Evolutionary conservation across 1,140 invertebrate species (phyloP).

Genomic region (Stegodyphus mimosarum): DNA sequence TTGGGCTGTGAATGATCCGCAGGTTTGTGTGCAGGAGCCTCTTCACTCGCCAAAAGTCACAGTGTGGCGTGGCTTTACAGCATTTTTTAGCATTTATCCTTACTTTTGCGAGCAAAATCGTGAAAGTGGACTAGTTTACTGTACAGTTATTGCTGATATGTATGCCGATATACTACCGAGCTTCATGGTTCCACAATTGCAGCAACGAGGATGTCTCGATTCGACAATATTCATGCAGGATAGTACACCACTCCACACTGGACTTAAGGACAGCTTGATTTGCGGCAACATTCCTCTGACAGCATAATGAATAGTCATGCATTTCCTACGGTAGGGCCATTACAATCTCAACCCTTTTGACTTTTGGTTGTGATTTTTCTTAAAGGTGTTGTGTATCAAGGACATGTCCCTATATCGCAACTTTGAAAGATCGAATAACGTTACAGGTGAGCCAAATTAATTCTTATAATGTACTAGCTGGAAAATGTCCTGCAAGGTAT

Average conservation of each 20-base stretch:
- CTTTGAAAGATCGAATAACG: too few species aligned
- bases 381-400: too few species aligned
- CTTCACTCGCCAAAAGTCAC: constrained; percentile 7
- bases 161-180: constrained; percentile 1
- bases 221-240: too few species aligned
- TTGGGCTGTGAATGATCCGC: constrained; percentile 25
- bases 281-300: too few species aligned
- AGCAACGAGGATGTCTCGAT: too few species aligned
- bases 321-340: too few species aligned
- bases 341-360: not conserved
- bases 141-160: not conserved
- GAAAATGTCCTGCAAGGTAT: not conserved
- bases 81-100: constrained; percentile 19
- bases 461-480: not conserved
- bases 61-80: constrained; percentile 4
- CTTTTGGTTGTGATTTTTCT: not conserved
- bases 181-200: not conserved
- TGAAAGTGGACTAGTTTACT: constrained; percentile 1
- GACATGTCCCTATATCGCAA: too few species aligned
- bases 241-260: too few species aligned
- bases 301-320: too few species aligned
- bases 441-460: not conserved
- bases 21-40: not conserved
- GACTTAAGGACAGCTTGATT: too few species aligned
- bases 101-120: constrained; percentile 6